Evolutionary conservation across 2,888 invertebrate genomes (phyloP), one percentile per base, ranked within the genome.

Genomic region (Tachina lurida): DNA sequence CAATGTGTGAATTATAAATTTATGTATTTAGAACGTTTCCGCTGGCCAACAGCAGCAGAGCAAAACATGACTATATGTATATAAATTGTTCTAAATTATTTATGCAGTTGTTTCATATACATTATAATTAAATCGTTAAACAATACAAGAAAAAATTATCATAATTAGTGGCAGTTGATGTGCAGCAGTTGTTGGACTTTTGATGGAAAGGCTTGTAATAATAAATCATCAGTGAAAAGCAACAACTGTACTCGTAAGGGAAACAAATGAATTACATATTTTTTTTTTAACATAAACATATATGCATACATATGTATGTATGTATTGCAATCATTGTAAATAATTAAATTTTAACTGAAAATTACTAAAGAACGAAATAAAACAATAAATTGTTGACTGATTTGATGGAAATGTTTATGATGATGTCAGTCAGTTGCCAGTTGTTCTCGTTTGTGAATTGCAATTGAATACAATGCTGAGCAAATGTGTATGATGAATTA

Each of bases 21-120:
- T n/a, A n/a, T n/a, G 58, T 76, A 83, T 83, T 76, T 73, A 77
- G 82, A 83, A 77, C 82, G 31, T 71, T 83, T 83, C 82, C 82
- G 76, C 73, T 73, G 75, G 45, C 47, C 75, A 63, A 31, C 45
- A 43, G 43, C 75, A 63, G 43, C 45, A 43, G 43, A 31, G 17
- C 43, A 67, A 31, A 56, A 17, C 65, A 76, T 76, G 65, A 56
- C 65, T 54, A 41, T n/a, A n/a, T n/a, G n/a, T n/a, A n/a, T n/a
- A n/a, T 22, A 54, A 75, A 75, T 43, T 63, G 49, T 62, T 62
- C 49, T 39, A 52, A 62, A 62, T 62, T 41, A 54, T 12, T 62
- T 58, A 58, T 54, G 43, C 63, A 65, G 43, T 65, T 73, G 52
- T 74, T 71, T 56, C 41, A 15, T 47, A 22, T 31, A 31, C 39